Evolutionary conservation across 2,797 vertebrate genomes (phyloP), one percentile per base, ranked within the genome.

Genomic region (Melanogrammus aeglefinus): DNA sequence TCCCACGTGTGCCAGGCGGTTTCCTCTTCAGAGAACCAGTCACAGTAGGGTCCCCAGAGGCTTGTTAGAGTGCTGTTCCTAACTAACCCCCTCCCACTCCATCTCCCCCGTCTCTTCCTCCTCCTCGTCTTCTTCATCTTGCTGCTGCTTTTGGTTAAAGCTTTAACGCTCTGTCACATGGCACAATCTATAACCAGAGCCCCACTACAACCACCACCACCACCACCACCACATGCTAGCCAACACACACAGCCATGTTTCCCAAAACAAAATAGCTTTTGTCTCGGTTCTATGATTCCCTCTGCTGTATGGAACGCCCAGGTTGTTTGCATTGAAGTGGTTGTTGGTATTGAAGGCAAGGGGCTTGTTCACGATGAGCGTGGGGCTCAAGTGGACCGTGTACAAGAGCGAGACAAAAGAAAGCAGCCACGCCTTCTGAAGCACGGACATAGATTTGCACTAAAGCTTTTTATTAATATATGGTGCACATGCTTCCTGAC

Each of bases 31-130:
- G 74, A 88, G 73, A 39, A 21, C 24, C 24, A 69, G 63, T 24
- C 63, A 24, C 7, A 6, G 6, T 63, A 8, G 63, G 63, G 39
- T 87, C 93, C 87, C 90, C 39, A 31, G 89, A 90, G 91, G 76
- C 90, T 93, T 91, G 91, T 93, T 93, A 92, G 75, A 90, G 87
- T 86, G 83, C 84, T 88, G 73, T 77, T 41, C 78, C 39, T 27
- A 12, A 38, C 36, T 31, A 24, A 16, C 27, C 78, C 57, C 78
- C 38, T 27, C 13, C 41, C 72, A 29, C 73, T n/a, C 47, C 3
- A 66, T 24, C 27, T 75, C 71, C 80, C 74, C 77, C 78, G 51
- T 44, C n/a, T 51, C 10, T 78, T 27, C 76, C 77, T 77, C 72
- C 35, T 70, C 38, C n/a, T 16, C 36, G 31, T 21, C 41, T 13